Percentiles rank a stretch among this genome's conserved stretches.
phyloP scores from a whole-genome alignment of 1,140 invertebrate species.

The Drosophila takahashii region DNA sequence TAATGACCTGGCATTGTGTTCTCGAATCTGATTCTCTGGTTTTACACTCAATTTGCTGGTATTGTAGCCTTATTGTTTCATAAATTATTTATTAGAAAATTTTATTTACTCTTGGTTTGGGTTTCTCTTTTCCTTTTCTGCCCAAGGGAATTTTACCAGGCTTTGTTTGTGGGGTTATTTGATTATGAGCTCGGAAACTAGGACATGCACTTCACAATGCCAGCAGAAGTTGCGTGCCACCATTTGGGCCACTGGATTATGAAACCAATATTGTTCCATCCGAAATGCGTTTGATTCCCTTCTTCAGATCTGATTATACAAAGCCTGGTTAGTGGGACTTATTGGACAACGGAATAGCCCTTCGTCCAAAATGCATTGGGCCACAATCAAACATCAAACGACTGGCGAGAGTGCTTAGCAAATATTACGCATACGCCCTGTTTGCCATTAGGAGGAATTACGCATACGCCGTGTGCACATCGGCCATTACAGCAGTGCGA shows the following conservation, averaged over 20 bases:
- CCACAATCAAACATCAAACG: conserved; percentile 32
- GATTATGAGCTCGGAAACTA: conserved; percentile 18
- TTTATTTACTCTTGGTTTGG: conserved; percentile 39
- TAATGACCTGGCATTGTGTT: conserved; percentile 79
- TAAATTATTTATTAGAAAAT: conserved; percentile 75
- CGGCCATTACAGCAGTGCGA: conserved; percentile 22
- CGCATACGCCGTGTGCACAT: conserved; percentile 51
- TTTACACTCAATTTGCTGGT: conserved; percentile 75
- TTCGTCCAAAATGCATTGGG: conserved; percentile 15
- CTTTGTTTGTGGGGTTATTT: conserved; percentile 20
- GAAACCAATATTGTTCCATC: conserved; percentile 18
- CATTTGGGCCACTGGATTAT: conserved; percentile 37
- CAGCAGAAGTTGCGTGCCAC: conserved; percentile 20
- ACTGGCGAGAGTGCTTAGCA: conserved; percentile 42
- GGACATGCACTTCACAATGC: conserved; percentile 13
- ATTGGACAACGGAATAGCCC: conserved; percentile 5
- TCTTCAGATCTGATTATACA: conserved; percentile 19
- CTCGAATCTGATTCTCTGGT: conserved; percentile 23
- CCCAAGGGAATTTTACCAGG: conserved; percentile 25
- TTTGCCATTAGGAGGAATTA: conserved; percentile 52
- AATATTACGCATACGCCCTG: conserved; percentile 52
- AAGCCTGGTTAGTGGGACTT: conserved; percentile 8
- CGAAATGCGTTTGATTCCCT: conserved; percentile 4
- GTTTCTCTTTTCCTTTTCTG: too few relatives aligned
- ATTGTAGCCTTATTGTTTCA: conserved; percentile 65